Percentiles rank a stretch among this genome's conserved stretches.
Conservation (phyloP, 2,113 vertebrate species). For the Pristiophorus japonicus region DNA sequence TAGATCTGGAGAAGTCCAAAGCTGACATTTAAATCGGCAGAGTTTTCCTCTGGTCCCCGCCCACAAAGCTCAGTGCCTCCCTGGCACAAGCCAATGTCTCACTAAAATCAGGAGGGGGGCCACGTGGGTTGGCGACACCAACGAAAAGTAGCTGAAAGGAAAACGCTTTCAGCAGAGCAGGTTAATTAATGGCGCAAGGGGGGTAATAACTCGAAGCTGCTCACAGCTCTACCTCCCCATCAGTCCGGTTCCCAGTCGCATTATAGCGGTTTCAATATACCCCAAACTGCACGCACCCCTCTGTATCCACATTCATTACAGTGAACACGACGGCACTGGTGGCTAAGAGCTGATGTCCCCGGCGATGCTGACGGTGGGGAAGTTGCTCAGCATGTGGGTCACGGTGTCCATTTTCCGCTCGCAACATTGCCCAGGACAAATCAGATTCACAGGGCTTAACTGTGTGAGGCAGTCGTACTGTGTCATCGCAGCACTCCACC, state of each 20-base stretch:
- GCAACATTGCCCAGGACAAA: not conserved
- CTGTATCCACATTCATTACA: not conserved
- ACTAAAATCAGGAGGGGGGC: not conserved
- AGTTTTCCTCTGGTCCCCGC: not conserved
- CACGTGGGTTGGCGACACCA: not conserved
- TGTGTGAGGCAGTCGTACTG: not conserved
- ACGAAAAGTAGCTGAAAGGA: not conserved
- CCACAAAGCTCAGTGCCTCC: not conserved
- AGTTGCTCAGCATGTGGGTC: not conserved
- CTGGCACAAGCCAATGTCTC: not conserved
- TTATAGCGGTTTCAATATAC: not conserved
- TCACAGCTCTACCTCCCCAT: not conserved
- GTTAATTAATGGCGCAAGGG: not conserved
- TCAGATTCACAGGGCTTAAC: not conserved
- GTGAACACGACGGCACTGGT: not conserved
- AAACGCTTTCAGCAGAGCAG: not conserved
- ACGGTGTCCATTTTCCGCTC: not conserved
- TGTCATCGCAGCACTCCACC: not conserved
- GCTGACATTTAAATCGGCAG: not conserved
- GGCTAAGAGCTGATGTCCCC: not conserved
- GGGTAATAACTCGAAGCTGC: not conserved
- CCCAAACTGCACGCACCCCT: not conserved
- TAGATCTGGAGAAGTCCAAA: not conserved
- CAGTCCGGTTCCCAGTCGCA: not conserved
- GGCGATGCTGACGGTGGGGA: not conserved